These are phyloP conservation scores for Trematomus loennbergii DNA, from an alignment of 2,113 vertebrate genomes.

Conservation along the genomic window DNA sequence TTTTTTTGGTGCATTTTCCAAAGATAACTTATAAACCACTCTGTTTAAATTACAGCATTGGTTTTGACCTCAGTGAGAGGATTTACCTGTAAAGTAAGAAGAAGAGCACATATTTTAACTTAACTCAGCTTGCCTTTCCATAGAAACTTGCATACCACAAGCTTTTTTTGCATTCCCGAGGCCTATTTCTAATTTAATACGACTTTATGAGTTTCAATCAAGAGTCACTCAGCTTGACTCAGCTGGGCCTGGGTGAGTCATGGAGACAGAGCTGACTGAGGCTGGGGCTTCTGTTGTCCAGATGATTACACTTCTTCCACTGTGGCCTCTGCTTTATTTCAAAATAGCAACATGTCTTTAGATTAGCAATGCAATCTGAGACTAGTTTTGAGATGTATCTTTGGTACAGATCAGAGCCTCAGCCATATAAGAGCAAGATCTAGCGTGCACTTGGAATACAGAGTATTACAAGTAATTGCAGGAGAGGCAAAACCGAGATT, in stretches of 20 bases:
- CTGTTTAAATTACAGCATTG: background rate
- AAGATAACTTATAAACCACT: conserved; percentile 8
- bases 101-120: background rate
- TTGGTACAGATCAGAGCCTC: background rate
- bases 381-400: background rate
- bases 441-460: background rate
- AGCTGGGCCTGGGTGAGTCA: conserved; percentile 68
- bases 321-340: conserved; percentile 2
- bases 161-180: background rate
- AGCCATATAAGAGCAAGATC: background rate
- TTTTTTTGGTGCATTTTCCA: background rate
- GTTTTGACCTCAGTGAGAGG: background rate
- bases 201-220: conserved; percentile 43
- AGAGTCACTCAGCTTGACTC: conserved; percentile 61
- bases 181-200: conserved; percentile 3
- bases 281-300: conserved; percentile 50
- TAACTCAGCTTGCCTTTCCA: background rate
- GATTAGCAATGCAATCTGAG: background rate
- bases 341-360: background rate
- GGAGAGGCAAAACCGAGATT: background rate
- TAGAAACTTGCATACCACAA: conserved; percentile 19
- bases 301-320: conserved; percentile 29
- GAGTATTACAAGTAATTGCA: background rate
- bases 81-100: background rate
- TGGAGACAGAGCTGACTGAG: conserved; percentile 40